Percentiles rank a stretch among this genome's conserved stretches.
These are phyloP conservation scores for Eupithecia vulgata DNA, from an alignment of 2,888 invertebrate genomes.

Conservation along the genomic window DNA sequence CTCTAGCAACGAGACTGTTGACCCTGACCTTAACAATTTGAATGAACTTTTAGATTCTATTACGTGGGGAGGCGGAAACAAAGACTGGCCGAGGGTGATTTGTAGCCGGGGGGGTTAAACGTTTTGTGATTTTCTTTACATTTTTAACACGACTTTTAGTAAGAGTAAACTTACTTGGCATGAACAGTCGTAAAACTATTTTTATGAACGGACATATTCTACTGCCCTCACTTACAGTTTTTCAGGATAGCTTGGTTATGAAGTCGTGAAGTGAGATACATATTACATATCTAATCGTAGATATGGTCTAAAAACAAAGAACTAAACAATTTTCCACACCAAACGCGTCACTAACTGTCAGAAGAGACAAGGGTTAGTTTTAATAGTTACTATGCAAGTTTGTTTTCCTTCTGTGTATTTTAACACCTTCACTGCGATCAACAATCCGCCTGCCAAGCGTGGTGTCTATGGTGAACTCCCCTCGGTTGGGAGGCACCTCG, in stretches of 20 bases:
- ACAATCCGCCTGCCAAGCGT: too few relatives aligned
- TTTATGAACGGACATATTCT: not conserved
- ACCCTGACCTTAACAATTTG: conserved; percentile 5
- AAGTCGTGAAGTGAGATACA: not conserved
- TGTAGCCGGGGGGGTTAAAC: not conserved
- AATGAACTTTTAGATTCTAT: conserved; percentile 10
- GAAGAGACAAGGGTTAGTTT: too few relatives aligned
- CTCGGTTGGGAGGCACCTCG: too few relatives aligned
- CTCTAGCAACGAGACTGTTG: not conserved
- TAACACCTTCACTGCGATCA: too few relatives aligned
- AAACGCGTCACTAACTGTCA: too few relatives aligned
- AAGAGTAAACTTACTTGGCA: not conserved
- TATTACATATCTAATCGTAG: too few relatives aligned
- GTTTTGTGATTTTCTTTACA: not conserved
- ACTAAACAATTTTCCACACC: too few relatives aligned
- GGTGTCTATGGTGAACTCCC: too few relatives aligned
- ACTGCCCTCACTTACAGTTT: not conserved
- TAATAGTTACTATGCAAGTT: too few relatives aligned
- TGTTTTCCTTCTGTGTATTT: too few relatives aligned
- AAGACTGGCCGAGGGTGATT: not conserved
- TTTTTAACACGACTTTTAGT: not conserved
- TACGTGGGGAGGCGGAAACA: not conserved
- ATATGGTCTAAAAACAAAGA: not conserved
- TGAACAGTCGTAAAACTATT: not conserved
- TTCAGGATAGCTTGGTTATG: too few relatives aligned